Evolutionary conservation across 2,113 vertebrate species (phyloP).

Genomic region (Oreochromis niloticus): DNA sequence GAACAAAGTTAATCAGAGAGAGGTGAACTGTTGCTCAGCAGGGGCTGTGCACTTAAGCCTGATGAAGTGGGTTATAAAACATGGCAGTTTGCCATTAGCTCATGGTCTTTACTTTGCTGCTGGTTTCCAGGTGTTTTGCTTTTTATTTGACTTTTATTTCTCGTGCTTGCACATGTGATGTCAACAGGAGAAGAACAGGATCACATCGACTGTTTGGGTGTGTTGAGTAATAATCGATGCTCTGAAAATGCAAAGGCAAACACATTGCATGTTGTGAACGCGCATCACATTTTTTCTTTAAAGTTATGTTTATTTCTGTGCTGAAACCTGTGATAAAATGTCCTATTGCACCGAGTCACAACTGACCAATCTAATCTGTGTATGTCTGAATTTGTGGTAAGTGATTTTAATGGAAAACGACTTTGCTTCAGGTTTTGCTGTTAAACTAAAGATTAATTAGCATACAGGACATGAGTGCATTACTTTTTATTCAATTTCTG

Average conservation of each 20-base stretch:
- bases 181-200: neutral
- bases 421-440: neutral
- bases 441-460: neutral
- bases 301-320: neutral
- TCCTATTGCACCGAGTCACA: neutral
- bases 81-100: neutral
- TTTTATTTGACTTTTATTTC: neutral
- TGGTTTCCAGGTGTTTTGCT: neutral
- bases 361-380: neutral
- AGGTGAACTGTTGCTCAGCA: neutral
- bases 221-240: neutral
- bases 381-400: neutral
- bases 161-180: neutral
- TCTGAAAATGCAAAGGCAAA: neutral
- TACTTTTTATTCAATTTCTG: neutral
- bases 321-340: neutral
- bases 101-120: neutral
- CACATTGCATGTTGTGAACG: neutral
- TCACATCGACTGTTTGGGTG: neutral
- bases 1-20: neutral
- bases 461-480: fast-evolving
- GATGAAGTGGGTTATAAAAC: neutral
- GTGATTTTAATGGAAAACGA: neutral
- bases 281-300: neutral
- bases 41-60: neutral